These are phyloP conservation scores for Macrocentrus cingulum DNA, from an alignment of 1,140 invertebrate species.

Conservation along the genomic window DNA sequence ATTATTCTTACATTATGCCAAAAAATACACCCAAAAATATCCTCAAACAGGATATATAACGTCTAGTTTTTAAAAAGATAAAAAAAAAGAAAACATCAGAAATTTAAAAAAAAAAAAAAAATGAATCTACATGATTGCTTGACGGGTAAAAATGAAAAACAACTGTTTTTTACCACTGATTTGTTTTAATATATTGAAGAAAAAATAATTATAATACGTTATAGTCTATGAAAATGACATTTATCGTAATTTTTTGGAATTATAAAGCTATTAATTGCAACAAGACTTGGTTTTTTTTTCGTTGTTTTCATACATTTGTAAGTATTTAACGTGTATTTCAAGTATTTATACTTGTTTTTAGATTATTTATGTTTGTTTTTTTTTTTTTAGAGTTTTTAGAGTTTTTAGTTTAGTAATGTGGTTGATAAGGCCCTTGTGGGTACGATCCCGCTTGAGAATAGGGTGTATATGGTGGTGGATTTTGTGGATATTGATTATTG, in stretches of 20 bases:
- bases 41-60: neutral
- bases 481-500: conserved; percentile 37
- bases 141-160: conserved; percentile 5
- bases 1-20: conserved; percentile 31
- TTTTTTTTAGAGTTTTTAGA: neutral
- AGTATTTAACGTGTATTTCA: too few relatives aligned
- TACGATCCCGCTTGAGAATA: conserved; percentile 32
- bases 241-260: neutral
- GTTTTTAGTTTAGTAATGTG: conserved; percentile 2
- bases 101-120: too few relatives aligned
- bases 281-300: too few relatives aligned
- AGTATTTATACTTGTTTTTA: too few relatives aligned
- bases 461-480: conserved; percentile 46
- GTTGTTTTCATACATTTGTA: too few relatives aligned
- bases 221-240: conserved; percentile 16
- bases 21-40: neutral
- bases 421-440: conserved; percentile 28
- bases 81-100: neutral
- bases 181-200: conserved; percentile 12
- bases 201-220: conserved; percentile 2
- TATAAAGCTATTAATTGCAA: too few relatives aligned
- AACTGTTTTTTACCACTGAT: neutral
- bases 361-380: too few relatives aligned
- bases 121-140: too few relatives aligned
- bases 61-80: neutral